phyloP scores from a whole-genome alignment of 23 tunicate genomes.

The Trididemnum miniatum region DNA sequence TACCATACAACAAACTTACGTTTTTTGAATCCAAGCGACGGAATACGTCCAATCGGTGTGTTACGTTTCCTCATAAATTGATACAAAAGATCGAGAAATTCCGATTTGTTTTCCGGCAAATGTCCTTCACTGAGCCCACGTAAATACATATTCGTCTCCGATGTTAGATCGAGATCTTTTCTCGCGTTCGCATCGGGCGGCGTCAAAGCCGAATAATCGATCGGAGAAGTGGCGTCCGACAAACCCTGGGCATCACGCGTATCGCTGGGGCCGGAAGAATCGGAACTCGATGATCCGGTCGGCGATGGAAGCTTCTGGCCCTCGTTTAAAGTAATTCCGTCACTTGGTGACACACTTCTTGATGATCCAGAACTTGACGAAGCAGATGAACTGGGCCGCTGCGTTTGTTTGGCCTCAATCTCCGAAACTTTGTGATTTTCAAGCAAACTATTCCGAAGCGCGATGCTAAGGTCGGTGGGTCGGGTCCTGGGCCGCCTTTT shows the following conservation, averaged over 20 bases:
- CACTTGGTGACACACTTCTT: conserved; percentile 35
- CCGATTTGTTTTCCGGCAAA: conserved; percentile 46
- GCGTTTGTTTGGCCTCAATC: not conserved
- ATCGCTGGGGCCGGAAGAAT: conserved; percentile 18
- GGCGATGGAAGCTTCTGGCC: conserved; percentile 28
- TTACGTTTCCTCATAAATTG: conserved; percentile 63
- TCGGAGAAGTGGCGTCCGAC: conserved; percentile 35
- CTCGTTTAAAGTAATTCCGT: not conserved
- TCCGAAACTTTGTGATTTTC: conserved; percentile 43
- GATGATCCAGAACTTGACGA: conserved; percentile 38
- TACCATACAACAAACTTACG: conserved; percentile 70
- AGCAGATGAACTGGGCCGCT: conserved; percentile 1
- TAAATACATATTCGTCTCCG: conserved; percentile 26
- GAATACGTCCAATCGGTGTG: conserved; percentile 61
- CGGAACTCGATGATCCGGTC: conserved; percentile 37
- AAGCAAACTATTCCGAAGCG: conserved; percentile 59
- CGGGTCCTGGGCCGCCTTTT: conserved; percentile 39
- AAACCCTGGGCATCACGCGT: conserved; percentile 23
- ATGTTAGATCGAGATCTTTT: conserved; percentile 18
- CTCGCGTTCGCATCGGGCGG: not conserved
- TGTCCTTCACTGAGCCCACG: conserved; percentile 66
- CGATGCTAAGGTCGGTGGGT: conserved; percentile 49
- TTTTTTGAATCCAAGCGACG: conserved; percentile 73
- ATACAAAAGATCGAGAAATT: conserved; percentile 51
- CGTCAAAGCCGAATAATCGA: conserved; percentile 30